Percentiles rank a stretch among this genome's conserved stretches.
phyloP scores from a whole-genome alignment of 2,888 invertebrate genomes.

The Drosophila neonasuta region DNA sequence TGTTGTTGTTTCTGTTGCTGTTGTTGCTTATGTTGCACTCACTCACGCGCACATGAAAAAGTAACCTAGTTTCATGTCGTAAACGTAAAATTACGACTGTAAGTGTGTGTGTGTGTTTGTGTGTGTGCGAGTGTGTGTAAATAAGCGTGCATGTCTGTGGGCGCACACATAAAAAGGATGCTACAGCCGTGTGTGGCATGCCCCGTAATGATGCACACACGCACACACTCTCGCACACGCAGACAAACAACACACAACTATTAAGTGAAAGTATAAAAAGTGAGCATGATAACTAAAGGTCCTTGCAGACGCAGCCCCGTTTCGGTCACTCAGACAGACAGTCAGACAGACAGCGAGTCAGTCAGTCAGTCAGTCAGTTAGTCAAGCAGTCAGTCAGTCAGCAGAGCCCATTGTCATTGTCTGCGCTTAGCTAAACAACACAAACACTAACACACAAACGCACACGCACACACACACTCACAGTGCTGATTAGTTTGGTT shows the following conservation, averaged over 20 bases:
- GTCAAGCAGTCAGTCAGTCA: slow-evolving; percentile 32
- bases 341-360: slow-evolving; percentile 33
- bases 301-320: slow-evolving; percentile 61
- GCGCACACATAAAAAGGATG: slow-evolving; percentile 62
- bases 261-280: slow-evolving; percentile 78
- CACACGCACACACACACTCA: slow-evolving; percentile 29
- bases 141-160: slow-evolving; percentile 51
- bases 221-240: slow-evolving; percentile 19
- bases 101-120: slow-evolving; percentile 8
- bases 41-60: slow-evolving; percentile 70
- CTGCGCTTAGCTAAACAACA: slow-evolving; percentile 55
- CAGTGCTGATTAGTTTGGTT: slow-evolving; percentile 68
- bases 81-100: slow-evolving; percentile 69
- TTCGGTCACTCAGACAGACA: slow-evolving; percentile 44
- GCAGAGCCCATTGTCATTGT: slow-evolving; percentile 54
- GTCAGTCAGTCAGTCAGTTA: slow-evolving; percentile 26
- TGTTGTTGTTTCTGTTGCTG: slow-evolving; percentile 30
- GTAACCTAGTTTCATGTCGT: slow-evolving; percentile 77
- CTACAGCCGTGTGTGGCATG: slow-evolving; percentile 44
- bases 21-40: slow-evolving; percentile 47
- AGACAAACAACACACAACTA: slow-evolving; percentile 66
- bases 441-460: slow-evolving; percentile 6
- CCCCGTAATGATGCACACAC: slow-evolving; percentile 67
- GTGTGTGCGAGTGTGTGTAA: slow-evolving; percentile 31
- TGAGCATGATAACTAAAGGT: slow-evolving; percentile 76